These are phyloP conservation scores for Sternarchorhynchus goeldii DNA, from an alignment of 2,797 vertebrate species.

Conservation along the genomic window DNA sequence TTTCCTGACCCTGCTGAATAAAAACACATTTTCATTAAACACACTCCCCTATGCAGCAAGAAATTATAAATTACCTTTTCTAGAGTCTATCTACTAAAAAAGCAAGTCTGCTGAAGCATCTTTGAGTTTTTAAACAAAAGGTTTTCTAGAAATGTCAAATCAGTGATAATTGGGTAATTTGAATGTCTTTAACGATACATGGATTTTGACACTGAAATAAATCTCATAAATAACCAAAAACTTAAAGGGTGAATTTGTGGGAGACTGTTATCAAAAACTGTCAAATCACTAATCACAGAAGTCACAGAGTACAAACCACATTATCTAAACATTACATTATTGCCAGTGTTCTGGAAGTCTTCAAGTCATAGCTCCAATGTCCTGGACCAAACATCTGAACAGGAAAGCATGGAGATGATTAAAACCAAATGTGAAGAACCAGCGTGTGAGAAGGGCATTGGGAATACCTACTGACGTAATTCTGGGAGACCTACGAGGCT, in stretches of 20 bases:
- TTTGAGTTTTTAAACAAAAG: slow-evolving; percentile 29
- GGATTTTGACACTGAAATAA: slow-evolving; percentile 17
- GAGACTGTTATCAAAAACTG: slow-evolving; percentile 21
- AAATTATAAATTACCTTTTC: slow-evolving; percentile 54
- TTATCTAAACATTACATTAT: slow-evolving; percentile 45
- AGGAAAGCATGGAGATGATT: neutral
- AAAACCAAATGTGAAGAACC: neutral
- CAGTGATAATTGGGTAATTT: slow-evolving; percentile 16
- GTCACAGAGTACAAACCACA: slow-evolving; percentile 16
- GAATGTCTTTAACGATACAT: slow-evolving; percentile 25
- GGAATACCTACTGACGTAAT: neutral
- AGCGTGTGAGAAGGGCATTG: neutral
- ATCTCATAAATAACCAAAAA: slow-evolving; percentile 21
- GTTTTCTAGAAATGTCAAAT: slow-evolving; percentile 43
- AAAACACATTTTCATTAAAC: slow-evolving; percentile 48
- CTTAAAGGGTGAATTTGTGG: neutral
- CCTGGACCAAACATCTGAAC: slow-evolving; percentile 15
- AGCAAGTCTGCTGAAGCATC: slow-evolving; percentile 31
- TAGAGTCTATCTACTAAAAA: slow-evolving; percentile 34
- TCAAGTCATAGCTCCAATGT: slow-evolving; percentile 16
- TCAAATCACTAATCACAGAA: slow-evolving; percentile 18
- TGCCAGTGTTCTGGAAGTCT: slow-evolving; percentile 49
- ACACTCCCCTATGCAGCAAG: slow-evolving; percentile 49
- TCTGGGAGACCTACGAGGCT: neutral
- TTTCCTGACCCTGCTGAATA: slow-evolving; percentile 52